Evolutionary conservation across 2,888 invertebrate genomes (phyloP).

Genomic region (Pseudolycoriella hygida): DNA sequence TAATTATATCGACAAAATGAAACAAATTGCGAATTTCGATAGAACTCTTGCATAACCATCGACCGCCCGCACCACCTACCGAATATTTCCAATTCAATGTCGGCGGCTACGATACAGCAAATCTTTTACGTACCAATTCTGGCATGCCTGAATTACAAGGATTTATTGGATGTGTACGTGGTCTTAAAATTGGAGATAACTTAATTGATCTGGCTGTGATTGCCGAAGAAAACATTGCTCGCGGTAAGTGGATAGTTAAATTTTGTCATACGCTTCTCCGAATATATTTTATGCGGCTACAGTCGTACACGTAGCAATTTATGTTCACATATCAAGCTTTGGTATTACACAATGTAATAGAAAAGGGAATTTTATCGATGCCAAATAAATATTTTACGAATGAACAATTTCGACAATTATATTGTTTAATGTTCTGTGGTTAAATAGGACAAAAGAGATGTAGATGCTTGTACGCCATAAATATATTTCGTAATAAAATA

Average conservation of each 20-base stretch:
- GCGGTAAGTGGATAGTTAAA: constrained; percentile 33
- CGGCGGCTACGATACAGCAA: constrained; percentile 67
- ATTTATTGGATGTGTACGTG: constrained; percentile 74
- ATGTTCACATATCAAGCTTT: too few relatives aligned
- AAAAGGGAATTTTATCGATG: too few relatives aligned
- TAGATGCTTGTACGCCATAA: too few relatives aligned
- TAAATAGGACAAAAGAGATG: too few relatives aligned
- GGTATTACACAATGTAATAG: too few relatives aligned
- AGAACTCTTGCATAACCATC: constrained; percentile 29
- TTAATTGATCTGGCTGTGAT: constrained; percentile 61
- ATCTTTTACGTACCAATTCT: constrained; percentile 39
- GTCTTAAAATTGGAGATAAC: constrained; percentile 66
- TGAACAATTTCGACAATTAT: too few relatives aligned
- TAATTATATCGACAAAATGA: neutral
- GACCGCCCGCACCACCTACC: constrained; percentile 76
- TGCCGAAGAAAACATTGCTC: constrained; percentile 47
- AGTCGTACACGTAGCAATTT: too few relatives aligned
- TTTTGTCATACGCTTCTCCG: too few relatives aligned
- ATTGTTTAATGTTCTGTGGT: too few relatives aligned
- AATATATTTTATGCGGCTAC: too few relatives aligned
- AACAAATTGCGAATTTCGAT: neutral
- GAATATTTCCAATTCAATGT: constrained; percentile 80
- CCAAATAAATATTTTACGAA: too few relatives aligned
- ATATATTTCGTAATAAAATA: too few relatives aligned
- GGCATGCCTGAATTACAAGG: constrained; percentile 40